Conservation (phyloP, 1,140 invertebrate genomes). For the Papilio helenus region DNA sequence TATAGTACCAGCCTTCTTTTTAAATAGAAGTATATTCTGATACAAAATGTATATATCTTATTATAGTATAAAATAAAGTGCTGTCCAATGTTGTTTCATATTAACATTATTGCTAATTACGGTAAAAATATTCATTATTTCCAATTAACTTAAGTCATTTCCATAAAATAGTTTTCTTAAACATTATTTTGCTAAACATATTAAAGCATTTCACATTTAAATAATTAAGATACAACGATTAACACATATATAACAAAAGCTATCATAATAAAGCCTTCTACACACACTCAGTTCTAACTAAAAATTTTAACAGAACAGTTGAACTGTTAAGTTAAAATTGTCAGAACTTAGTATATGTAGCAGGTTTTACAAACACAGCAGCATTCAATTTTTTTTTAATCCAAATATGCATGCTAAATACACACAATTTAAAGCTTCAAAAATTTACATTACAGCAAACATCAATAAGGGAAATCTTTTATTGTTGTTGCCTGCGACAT, state of each 20-base stretch:
- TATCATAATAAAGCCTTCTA: not conserved
- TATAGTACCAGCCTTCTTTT: not conserved
- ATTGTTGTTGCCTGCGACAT: too few species aligned
- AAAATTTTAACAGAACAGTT: too few species aligned
- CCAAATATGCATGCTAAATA: not conserved
- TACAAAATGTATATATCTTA: not conserved
- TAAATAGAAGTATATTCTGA: not conserved
- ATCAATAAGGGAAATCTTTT: too few species aligned
- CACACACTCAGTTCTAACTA: too few species aligned
- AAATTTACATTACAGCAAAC: not conserved
- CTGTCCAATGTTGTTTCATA: not conserved
- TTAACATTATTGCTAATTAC: too few species aligned
- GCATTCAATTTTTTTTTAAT: not conserved
- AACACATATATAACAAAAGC: not conserved
- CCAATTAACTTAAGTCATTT: too few species aligned
- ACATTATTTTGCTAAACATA: not conserved
- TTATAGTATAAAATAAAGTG: not conserved
- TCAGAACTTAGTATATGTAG: too few species aligned
- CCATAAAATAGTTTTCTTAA: not conserved
- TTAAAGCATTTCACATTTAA: not conserved
- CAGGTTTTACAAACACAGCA: not conserved
- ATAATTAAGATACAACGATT: not conserved
- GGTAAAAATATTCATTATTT: too few species aligned
- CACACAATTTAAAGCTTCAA: constrained; percentile 3
- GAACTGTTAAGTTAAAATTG: too few species aligned